Conservation (phyloP, 2,797 vertebrate genomes). For the Sylvilagus floridanus region DNA sequence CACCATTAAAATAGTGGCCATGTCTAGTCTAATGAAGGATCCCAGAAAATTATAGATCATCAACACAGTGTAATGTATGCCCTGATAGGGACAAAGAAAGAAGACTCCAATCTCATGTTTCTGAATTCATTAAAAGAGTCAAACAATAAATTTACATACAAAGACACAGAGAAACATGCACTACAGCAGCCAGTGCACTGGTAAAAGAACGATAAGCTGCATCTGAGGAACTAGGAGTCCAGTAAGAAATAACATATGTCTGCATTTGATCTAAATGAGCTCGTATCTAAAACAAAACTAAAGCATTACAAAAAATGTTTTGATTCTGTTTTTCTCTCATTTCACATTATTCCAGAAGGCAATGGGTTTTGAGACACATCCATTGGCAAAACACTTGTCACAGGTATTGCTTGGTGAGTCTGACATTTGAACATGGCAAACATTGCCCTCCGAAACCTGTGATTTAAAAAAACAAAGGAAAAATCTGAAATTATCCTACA, state of each 20-base stretch:
- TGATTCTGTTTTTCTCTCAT: neutral
- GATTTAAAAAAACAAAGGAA: neutral
- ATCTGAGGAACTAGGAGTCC: neutral
- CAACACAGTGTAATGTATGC: neutral
- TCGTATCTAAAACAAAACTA: conserved; percentile 40
- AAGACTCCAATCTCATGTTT: neutral
- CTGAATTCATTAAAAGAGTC: neutral
- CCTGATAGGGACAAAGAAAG: neutral
- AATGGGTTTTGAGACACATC: conserved; percentile 83
- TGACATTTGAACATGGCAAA: conserved; percentile 95
- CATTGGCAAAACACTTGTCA: conserved; percentile 93
- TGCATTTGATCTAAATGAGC: neutral
- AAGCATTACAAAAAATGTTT: neutral
- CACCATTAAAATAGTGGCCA: neutral
- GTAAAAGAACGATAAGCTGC: neutral
- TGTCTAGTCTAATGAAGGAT: conserved; percentile 4
- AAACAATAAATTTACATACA: neutral
- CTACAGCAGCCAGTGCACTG: neutral
- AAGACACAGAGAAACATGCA: neutral
- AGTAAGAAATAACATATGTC: conserved; percentile 1
- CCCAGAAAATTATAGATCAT: neutral
- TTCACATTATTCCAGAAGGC: conserved; percentile 73
- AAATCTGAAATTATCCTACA: neutral
- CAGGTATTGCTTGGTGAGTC: conserved; percentile 91
- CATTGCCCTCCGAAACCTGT: conserved; percentile 93